phyloP scores from a whole-genome alignment of 2,113 vertebrate species.

The Notechis scutatus region DNA sequence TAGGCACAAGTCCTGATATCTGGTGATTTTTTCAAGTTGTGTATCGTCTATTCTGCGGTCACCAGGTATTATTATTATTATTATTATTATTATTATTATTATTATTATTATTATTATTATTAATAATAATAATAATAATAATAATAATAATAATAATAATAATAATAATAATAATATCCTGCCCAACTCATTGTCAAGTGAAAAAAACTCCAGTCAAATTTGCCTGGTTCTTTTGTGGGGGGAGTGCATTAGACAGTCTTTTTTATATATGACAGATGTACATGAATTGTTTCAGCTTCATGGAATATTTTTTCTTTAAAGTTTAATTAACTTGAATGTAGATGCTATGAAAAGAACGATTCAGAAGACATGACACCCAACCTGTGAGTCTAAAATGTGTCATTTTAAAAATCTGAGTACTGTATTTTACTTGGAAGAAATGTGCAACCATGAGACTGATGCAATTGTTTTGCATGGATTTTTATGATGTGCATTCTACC shows the following conservation, averaged over 20 bases:
- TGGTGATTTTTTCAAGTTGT: no score
- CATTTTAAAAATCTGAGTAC: constrained; percentile 1
- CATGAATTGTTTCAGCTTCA: constrained; percentile 21
- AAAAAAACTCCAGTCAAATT: neutral
- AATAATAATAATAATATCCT: no score
- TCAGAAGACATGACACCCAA: constrained; percentile 29
- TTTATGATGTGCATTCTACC: neutral
- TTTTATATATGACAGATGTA: constrained; percentile 13
- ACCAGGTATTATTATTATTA: no score
- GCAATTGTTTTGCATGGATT: neutral
- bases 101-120: no score
- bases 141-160: no score
- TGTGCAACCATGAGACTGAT: constrained; percentile 5
- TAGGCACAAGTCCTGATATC: no score
- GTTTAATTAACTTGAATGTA: constrained; percentile 24
- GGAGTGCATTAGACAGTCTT: constrained; percentile 5
- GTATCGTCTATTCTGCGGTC: no score
- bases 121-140: no score
- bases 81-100: no score
- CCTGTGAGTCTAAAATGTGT: constrained; percentile 23
- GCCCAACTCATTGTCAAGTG: neutral
- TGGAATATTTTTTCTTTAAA: constrained; percentile 22
- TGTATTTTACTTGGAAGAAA: neutral
- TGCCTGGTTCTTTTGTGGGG: neutral
- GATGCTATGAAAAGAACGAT: constrained; percentile 25